Evolutionary conservation across 1,140 invertebrate species (phyloP).

Genomic region (Eriosoma lanigerum): DNA sequence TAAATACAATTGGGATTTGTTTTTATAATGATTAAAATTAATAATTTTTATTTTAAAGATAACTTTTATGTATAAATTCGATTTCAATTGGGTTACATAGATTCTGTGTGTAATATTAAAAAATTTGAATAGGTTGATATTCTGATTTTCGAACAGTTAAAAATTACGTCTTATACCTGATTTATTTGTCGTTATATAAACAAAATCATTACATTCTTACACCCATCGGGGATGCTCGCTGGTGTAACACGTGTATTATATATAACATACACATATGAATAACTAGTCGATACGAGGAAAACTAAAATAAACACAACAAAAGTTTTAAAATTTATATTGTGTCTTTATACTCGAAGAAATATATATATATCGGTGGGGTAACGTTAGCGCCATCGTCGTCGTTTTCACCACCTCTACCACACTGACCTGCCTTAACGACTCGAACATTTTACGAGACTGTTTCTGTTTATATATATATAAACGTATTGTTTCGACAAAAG

Average conservation of each 20-base stretch:
- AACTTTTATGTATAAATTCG: no score
- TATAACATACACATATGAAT: background rate
- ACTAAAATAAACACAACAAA: background rate
- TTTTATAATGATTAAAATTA: no score
- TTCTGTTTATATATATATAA: background rate
- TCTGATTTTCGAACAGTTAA: no score
- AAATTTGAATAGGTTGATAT: no score
- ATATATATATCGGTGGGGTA: background rate
- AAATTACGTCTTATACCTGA: no score
- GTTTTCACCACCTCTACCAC: background rate
- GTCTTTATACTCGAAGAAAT: no score
- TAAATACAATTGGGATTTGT: no score
- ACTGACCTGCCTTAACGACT: conserved; percentile 28
- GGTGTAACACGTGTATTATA: background rate
- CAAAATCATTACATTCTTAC: background rate
- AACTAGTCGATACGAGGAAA: background rate
- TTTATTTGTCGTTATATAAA: background rate
- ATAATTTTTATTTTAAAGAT: no score
- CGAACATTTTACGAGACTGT: background rate
- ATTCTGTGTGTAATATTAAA: no score
- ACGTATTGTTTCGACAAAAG: conserved; percentile 6
- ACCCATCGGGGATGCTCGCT: background rate
- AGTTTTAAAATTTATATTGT: background rate
- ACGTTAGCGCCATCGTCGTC: no score
- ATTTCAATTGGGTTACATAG: no score